These are phyloP conservation scores for Nymphicus hollandicus DNA, from an alignment of 2,113 vertebrate species.

Conservation along the genomic window DNA sequence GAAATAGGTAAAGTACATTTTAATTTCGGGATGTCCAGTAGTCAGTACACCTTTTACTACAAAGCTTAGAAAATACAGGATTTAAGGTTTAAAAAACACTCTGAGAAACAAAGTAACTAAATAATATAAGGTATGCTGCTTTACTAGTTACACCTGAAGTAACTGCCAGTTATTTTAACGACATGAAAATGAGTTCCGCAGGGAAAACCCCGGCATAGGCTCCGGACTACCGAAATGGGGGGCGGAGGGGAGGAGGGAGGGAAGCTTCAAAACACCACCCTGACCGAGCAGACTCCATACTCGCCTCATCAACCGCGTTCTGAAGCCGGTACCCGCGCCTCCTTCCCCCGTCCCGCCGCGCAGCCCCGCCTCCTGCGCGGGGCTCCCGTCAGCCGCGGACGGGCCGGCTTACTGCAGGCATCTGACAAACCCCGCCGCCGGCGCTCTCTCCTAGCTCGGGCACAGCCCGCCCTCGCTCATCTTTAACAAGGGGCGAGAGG, in stretches of 20 bases:
- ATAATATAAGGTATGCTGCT: background rate
- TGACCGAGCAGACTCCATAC: rapidly evolving
- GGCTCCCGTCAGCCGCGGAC: background rate
- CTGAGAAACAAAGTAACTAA: background rate
- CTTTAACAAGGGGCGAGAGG: no score
- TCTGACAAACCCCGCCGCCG: background rate
- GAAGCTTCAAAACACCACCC: rapidly evolving
- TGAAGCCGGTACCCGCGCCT: no score
- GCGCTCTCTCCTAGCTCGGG: background rate
- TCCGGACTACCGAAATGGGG: rapidly evolving
- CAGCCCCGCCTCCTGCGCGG: background rate
- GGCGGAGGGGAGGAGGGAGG: no score
- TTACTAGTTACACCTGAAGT: background rate
- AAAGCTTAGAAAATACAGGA: rapidly evolving
- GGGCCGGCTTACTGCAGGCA: background rate
- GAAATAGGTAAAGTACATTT: rapidly evolving
- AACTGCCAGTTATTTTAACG: background rate
- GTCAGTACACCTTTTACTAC: rapidly evolving
- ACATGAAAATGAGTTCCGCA: background rate
- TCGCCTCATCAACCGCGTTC: background rate
- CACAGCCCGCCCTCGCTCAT: background rate
- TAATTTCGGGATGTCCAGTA: background rate
- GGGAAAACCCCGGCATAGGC: background rate
- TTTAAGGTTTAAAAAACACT: background rate
- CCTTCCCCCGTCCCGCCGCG: rapidly evolving